A percentile compares a stretch with the other conserved stretches of the same genome.
These are phyloP conservation scores for Catotricha subobsoleta DNA, from an alignment of 2,888 invertebrate species.

Conservation along the genomic window DNA sequence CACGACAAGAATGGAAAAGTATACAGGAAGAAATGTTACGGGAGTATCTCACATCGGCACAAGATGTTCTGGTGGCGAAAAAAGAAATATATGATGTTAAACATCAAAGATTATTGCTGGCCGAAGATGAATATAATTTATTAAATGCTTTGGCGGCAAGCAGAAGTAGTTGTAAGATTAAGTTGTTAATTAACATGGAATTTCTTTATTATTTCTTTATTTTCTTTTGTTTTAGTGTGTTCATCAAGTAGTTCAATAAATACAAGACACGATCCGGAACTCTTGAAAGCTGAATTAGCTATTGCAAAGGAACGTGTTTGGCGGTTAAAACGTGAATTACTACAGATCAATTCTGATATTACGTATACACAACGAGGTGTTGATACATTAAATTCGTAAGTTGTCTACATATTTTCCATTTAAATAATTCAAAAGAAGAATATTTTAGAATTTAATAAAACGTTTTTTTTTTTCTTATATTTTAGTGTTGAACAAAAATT, in stretches of 20 bases:
- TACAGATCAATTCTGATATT: slow-evolving; percentile 82
- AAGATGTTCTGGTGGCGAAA: slow-evolving; percentile 90
- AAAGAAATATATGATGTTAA: slow-evolving; percentile 93
- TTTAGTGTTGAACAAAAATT: slow-evolving; percentile 76
- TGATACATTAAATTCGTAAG: slow-evolving; percentile 76
- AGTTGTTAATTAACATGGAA: slow-evolving; percentile 6
- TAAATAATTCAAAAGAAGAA: not conserved
- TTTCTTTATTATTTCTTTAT: no score
- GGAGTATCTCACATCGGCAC: slow-evolving; percentile 88
- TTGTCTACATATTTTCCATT: slow-evolving; percentile 14
- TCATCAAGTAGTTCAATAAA: slow-evolving; percentile 75
- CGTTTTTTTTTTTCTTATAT: slow-evolving; percentile 6
- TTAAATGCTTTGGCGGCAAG: slow-evolving; percentile 80
- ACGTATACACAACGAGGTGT: slow-evolving; percentile 82
- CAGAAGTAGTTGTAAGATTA: slow-evolving; percentile 72
- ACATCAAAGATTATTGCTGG: slow-evolving; percentile 79
- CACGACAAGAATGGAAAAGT: slow-evolving; percentile 88
- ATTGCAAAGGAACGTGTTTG: slow-evolving; percentile 78
- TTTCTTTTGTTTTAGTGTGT: slow-evolving; percentile 44
- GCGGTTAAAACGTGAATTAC: slow-evolving; percentile 70
- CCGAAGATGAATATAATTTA: slow-evolving; percentile 91
- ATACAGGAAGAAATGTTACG: slow-evolving; percentile 94
- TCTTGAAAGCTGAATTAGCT: slow-evolving; percentile 79
- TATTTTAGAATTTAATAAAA: not conserved
- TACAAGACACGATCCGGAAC: slow-evolving; percentile 87